These are phyloP conservation scores for Pomatorhinus ruficollis DNA, from an alignment of 2,113 vertebrate genomes.

Conservation along the genomic window DNA sequence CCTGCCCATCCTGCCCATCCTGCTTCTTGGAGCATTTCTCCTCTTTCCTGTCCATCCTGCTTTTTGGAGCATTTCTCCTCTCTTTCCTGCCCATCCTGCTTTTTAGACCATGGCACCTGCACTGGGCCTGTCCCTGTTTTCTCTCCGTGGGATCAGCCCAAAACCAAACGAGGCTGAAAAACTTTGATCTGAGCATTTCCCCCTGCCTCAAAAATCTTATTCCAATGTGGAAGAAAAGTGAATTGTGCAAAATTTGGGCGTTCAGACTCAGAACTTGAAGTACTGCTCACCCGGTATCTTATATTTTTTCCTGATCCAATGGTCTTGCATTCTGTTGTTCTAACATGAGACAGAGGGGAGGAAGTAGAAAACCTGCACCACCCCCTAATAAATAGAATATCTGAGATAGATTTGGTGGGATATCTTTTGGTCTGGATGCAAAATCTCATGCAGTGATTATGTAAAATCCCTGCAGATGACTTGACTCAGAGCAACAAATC, in stretches of 20 bases:
- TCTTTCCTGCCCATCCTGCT: neutral
- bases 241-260: rapidly evolving
- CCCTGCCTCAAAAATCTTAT: rapidly evolving
- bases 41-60: neutral
- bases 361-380: neutral
- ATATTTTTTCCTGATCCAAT: neutral
- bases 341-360: neutral
- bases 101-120: neutral
- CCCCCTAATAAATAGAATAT: neutral
- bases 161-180: neutral
- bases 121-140: neutral
- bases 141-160: neutral
- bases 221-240: neutral
- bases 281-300: neutral
- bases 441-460: neutral
- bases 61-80: too few relatives aligned
- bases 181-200: neutral
- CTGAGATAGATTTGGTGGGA: neutral
- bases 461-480: neutral
- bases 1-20: too few relatives aligned
- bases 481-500: neutral
- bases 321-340: neutral
- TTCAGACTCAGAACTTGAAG: neutral
- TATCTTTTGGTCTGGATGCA: neutral
- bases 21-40: too few relatives aligned